Percentiles rank a stretch among this genome's conserved stretches.
Evolutionary conservation across 2,888 invertebrate genomes (phyloP).

Genomic region (Nycteola revayana): DNA sequence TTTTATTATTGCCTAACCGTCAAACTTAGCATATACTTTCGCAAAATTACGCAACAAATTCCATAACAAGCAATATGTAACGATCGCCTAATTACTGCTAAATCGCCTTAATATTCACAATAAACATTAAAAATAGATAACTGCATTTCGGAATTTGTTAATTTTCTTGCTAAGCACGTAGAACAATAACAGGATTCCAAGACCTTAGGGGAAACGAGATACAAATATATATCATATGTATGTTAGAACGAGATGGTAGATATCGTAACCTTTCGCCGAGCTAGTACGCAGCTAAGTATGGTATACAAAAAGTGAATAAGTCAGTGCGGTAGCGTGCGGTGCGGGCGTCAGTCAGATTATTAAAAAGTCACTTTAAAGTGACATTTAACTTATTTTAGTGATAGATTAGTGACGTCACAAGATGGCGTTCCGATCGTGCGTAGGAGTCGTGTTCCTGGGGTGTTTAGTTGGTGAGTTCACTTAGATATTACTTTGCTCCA

Average conservation of each 20-base stretch:
- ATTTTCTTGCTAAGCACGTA: slow-evolving; percentile 71
- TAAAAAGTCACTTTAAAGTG: slow-evolving; percentile 60
- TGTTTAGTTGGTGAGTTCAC: slow-evolving; percentile 67
- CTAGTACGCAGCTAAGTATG: slow-evolving; percentile 63
- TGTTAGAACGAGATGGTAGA: slow-evolving; percentile 49
- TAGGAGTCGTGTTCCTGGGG: slow-evolving; percentile 55
- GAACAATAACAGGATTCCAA: slow-evolving; percentile 72
- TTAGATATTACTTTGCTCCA: too few relatives aligned
- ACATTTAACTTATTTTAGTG: slow-evolving; percentile 56
- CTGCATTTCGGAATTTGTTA: slow-evolving; percentile 41
- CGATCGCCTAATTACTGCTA: slow-evolving; percentile 6
- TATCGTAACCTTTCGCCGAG: slow-evolving; percentile 71
- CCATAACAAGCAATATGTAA: slow-evolving; percentile 5
- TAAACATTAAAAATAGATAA: slow-evolving; percentile 25
- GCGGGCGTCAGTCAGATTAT: slow-evolving; percentile 57
- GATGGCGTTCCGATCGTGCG: slow-evolving; percentile 67
- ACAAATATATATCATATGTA: slow-evolving; percentile 33
- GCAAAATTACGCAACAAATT: slow-evolving; percentile 13
- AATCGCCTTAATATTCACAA: background rate
- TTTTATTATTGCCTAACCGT: too few relatives aligned
- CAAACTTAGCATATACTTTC: slow-evolving; percentile 5
- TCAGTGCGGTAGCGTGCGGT: slow-evolving; percentile 72
- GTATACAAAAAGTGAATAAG: slow-evolving; percentile 71
- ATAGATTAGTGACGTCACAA: slow-evolving; percentile 53
- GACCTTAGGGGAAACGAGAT: slow-evolving; percentile 39